Percentiles rank a stretch among this genome's conserved stretches.
These are phyloP conservation scores for Drosophila kanekoi DNA, from an alignment of 2,888 invertebrate genomes.

Conservation along the genomic window DNA sequence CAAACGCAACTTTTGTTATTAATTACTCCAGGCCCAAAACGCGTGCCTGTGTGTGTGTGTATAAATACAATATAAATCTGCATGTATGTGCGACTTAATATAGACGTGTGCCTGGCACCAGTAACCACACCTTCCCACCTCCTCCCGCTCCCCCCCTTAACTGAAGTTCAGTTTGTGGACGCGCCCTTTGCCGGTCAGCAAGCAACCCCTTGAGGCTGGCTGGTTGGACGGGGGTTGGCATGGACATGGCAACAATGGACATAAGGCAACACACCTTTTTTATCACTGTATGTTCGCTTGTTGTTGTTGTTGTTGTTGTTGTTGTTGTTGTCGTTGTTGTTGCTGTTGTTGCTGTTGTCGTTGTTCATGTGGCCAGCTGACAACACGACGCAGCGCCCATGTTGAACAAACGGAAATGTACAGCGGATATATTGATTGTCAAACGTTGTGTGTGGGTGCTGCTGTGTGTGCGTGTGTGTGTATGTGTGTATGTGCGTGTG, in stretches of 20 bases:
- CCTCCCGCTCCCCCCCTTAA: no score
- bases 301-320: slow-evolving; percentile 7
- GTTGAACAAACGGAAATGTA: slow-evolving; percentile 72
- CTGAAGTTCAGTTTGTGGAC: slow-evolving; percentile 21
- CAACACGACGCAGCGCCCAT: slow-evolving; percentile 43
- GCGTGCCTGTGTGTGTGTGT: not conserved
- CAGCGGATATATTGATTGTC: slow-evolving; percentile 81
- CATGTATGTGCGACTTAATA: slow-evolving; percentile 45
- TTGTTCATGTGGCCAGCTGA: slow-evolving; percentile 58
- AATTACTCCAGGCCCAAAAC: slow-evolving; percentile 45
- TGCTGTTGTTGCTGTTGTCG: slow-evolving; percentile 34
- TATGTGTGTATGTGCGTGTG: slow-evolving; percentile 1
- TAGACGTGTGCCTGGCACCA: slow-evolving; percentile 33
- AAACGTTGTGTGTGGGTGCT: slow-evolving; percentile 33
- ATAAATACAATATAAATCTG: slow-evolving; percentile 36
- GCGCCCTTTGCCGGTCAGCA: slow-evolving; percentile 40
- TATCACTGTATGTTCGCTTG: slow-evolving; percentile 22
- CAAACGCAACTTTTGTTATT: slow-evolving; percentile 50
- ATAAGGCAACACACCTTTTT: slow-evolving; percentile 60
- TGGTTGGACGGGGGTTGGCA: slow-evolving; percentile 5
- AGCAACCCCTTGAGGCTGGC: slow-evolving; percentile 29
- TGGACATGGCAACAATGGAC: slow-evolving; percentile 60
- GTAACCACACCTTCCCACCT: not conserved
- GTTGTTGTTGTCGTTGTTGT: slow-evolving; percentile 6
- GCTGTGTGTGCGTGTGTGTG: slow-evolving; percentile 7